Conservation (phyloP, 2,888 invertebrate genomes). For the Amaurobius ferox region DNA sequence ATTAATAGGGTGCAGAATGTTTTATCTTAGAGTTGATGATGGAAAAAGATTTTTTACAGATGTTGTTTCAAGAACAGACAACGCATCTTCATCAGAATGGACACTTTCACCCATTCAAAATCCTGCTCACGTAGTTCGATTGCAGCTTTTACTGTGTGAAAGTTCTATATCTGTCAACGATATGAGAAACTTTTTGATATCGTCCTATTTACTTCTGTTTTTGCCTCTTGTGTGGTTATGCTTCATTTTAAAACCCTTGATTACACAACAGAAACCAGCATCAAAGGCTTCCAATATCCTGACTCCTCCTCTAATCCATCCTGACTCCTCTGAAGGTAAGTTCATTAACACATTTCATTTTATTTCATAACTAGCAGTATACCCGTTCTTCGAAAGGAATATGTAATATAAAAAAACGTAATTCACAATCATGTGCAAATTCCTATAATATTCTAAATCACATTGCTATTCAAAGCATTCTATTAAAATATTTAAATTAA, state of each 20-base stretch:
- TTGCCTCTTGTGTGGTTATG: constrained; percentile 6
- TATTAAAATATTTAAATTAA: too few species aligned
- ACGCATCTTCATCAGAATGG: constrained; percentile 12
- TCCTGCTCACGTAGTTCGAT: constrained; percentile 30
- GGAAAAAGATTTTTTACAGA: constrained; percentile 25
- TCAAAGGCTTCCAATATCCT: neutral
- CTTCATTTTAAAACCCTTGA: neutral
- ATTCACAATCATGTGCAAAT: too few species aligned
- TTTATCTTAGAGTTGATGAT: constrained; percentile 18
- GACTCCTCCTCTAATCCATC: too few species aligned
- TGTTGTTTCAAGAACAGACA: constrained; percentile 27
- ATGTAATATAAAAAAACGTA: too few species aligned
- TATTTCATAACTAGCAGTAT: too few species aligned
- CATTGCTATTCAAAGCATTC: too few species aligned
- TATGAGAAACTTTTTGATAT: constrained; percentile 13
- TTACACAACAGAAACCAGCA: neutral
- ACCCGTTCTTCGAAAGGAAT: too few species aligned
- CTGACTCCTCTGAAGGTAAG: neutral
- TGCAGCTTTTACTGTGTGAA: constrained; percentile 50
- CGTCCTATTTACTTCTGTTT: constrained; percentile 22
- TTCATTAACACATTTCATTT: too few species aligned
- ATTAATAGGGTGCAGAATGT: constrained; percentile 16
- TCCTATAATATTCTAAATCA: too few species aligned
- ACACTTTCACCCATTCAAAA: constrained; percentile 16
- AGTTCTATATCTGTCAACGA: constrained; percentile 24